Conservation (phyloP, 2,888 invertebrate species). For the Junonia oenone region DNA sequence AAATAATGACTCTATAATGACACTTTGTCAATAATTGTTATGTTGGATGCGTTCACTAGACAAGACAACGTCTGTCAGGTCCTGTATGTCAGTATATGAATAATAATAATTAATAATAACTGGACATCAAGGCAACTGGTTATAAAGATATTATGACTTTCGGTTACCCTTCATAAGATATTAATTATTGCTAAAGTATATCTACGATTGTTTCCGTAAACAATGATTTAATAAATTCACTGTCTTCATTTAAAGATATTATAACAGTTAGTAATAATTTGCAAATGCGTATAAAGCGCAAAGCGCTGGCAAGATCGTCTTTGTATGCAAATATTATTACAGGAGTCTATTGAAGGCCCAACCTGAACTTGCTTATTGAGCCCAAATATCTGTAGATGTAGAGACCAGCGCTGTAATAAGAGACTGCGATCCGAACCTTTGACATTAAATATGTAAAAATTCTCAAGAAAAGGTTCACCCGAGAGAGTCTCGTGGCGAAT, state of each 20-base stretch:
- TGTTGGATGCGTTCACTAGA: too few relatives aligned
- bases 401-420: conserved; percentile 47
- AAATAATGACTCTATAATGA: too few relatives aligned
- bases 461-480: conserved; percentile 36
- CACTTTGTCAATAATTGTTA: too few relatives aligned
- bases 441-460: conserved; percentile 38
- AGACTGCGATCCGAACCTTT: conserved; percentile 43
- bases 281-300: conserved; percentile 60
- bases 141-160: too few relatives aligned
- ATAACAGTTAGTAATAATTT: conserved; percentile 53
- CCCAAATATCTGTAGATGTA: conserved; percentile 40
- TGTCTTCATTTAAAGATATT: conserved; percentile 33
- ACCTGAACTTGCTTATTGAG: conserved; percentile 50
- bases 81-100: too few relatives aligned
- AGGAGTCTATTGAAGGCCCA: conserved; percentile 61
- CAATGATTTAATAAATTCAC: background rate
- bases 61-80: too few relatives aligned
- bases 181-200: too few relatives aligned
- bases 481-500: conserved; percentile 26
- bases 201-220: background rate
- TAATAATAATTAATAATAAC: too few relatives aligned
- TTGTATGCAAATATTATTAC: conserved; percentile 71
- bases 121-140: too few relatives aligned
- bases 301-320: conserved; percentile 55
- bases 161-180: too few relatives aligned